Evolutionary conservation across 2,888 invertebrate genomes (phyloP).

Genomic region (Drosophila limbata): DNA sequence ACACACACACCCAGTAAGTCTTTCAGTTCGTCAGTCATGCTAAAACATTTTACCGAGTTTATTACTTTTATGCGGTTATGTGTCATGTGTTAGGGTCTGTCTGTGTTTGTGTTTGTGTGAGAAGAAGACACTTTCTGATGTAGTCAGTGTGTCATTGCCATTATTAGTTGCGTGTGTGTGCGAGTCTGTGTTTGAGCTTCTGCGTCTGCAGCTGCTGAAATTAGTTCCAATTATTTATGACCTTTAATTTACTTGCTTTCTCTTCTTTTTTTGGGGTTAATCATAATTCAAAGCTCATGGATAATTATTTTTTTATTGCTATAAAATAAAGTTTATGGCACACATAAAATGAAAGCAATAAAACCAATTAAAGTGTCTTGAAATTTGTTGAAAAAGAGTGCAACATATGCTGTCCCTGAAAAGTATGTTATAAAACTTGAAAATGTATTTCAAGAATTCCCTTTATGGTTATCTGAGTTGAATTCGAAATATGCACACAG

Average conservation of each 20-base stretch:
- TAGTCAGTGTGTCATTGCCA: constrained; percentile 69
- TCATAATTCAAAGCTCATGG: constrained; percentile 25
- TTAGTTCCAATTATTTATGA: constrained; percentile 77
- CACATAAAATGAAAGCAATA: background rate
- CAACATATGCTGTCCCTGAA: background rate
- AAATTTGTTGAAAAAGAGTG: background rate
- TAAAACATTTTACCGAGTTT: constrained; percentile 71
- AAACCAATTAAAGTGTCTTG: background rate
- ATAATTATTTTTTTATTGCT: constrained; percentile 25
- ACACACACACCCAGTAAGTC: constrained; percentile 20
- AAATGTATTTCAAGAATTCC: background rate
- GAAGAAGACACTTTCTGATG: constrained; percentile 2
- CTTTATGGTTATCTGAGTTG: constrained; percentile 1
- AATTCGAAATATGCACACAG: constrained; percentile 1
- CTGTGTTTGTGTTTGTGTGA: constrained; percentile 8
- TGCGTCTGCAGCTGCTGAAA: constrained; percentile 43
- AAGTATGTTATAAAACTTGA: constrained; percentile 15
- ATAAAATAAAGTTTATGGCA: constrained; percentile 12
- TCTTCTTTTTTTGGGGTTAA: constrained; percentile 9
- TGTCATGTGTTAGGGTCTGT: constrained; percentile 52
- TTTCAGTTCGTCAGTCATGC: constrained; percentile 46
- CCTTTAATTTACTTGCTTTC: constrained; percentile 36
- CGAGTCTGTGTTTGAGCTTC: background rate
- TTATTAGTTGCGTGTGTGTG: constrained; percentile 57
- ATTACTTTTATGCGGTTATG: constrained; percentile 79